Base-by-base conservation (phyloP, 2,113 vertebrate genomes). In the Tautogolabrus adspersus region DNA sequence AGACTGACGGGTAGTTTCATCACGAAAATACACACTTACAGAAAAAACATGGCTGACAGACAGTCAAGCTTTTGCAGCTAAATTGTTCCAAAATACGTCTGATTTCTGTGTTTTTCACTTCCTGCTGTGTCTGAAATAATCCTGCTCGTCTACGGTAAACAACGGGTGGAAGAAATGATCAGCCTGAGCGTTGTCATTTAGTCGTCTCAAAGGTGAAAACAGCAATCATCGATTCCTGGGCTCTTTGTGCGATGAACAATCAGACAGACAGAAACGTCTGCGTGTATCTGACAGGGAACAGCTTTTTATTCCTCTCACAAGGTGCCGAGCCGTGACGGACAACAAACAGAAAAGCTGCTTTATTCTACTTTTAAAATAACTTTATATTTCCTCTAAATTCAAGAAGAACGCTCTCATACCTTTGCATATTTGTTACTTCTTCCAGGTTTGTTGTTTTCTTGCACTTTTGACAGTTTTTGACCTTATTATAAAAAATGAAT, bases 111-210 rank as follows among this genome's bases (percentile, higher is more conserved):
- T 38, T 56, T 67, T 22, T 1, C 2, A 26, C 26, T 47, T 9
- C 49, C 66, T 30, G 40, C 66, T 44, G 66, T 37, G 18, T 15
- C 21, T 3, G 57, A 38, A 37, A 69, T 56, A 59, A 60, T 38
- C n/a, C n/a, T n/a, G n/a, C n/a, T n/a, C 15, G 56, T 72, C 51
- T n/a, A 62, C 19, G 10, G 65, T 13, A 64, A 64, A 79, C 12
- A 49, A 22, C 0, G 38, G 38, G 15, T 65, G 44, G 55, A 34
- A 19, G 2, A 38, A 40, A 23, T 4, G 18, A 44, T 12, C 37
- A n/a, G 7, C 1, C 10, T 26, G 23, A 65, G 21, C 8, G 18
- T 66, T 21, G 37, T 26, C 19, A 54, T 34, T 65, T 59, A 21
- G 51, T 21, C 12, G 40, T 22, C 44, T 55, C 52, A 56, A 22